These are phyloP conservation scores for Volucella inanis DNA, from an alignment of 2,888 invertebrate genomes.

Conservation along the genomic window DNA sequence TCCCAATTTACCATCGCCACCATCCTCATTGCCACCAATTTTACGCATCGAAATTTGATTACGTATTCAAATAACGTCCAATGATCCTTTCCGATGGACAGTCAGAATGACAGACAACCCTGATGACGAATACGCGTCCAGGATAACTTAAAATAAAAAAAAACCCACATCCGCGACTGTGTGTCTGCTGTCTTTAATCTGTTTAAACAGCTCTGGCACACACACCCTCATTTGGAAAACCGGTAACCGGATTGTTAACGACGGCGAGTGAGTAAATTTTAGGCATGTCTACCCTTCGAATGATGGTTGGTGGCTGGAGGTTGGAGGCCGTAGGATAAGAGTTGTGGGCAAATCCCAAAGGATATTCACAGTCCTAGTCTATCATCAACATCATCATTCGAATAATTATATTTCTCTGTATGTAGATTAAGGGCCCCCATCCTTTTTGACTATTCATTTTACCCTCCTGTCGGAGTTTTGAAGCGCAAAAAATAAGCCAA, in stretches of 20 bases:
- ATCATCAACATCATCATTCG: constrained; percentile 64
- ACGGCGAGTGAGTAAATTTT: constrained; percentile 56
- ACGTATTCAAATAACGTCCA: constrained; percentile 71
- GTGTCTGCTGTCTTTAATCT: constrained; percentile 66
- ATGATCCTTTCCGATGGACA: constrained; percentile 53
- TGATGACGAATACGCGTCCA: constrained; percentile 57
- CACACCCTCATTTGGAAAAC: constrained; percentile 24
- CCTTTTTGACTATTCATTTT: constrained; percentile 21
- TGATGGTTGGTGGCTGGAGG: not conserved
- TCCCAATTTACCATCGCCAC: not conserved
- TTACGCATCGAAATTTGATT: constrained; percentile 71
- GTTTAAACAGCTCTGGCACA: constrained; percentile 63
- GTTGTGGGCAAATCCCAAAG: constrained; percentile 52
- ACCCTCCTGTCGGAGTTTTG: not conserved
- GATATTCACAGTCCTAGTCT: constrained; percentile 51
- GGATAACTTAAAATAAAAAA: constrained; percentile 2
- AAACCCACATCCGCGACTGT: constrained; percentile 11
- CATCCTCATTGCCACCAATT: not conserved
- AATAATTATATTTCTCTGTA: constrained; percentile 67
- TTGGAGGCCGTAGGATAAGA: too few relatives aligned
- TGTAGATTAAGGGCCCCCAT: constrained; percentile 32
- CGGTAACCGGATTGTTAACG: constrained; percentile 52
- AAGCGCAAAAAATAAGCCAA: not conserved
- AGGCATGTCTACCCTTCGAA: constrained; percentile 7
- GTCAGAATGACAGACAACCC: constrained; percentile 40